Evolutionary conservation across 2,113 vertebrate genomes (phyloP), one percentile per base, ranked within the genome.

Genomic region (Gadus chalcogrammus): DNA sequence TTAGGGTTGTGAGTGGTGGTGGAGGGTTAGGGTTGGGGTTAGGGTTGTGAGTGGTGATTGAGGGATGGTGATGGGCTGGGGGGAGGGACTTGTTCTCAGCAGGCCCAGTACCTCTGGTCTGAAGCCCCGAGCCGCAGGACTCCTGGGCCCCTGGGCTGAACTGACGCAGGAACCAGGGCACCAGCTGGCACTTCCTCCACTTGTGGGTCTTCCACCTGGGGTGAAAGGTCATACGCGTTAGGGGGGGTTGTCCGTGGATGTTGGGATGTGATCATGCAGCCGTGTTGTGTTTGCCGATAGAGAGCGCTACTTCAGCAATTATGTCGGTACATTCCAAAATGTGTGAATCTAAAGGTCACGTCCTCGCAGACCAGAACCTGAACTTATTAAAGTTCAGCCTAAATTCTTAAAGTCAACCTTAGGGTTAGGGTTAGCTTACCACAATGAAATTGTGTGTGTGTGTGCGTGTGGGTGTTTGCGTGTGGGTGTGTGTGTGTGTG

Each of bases 201-300:
- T 98, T 99, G 88, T 99, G 97, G 0, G 94, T 95, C 86, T 98
- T 99, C 97, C 97, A 99, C 77, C 97, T 99, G 79, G 11, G 83
- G 42, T 28, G 38, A 48, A 9, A 48, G 42, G 42, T 48, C 42
- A 48, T 9, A 48, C 42, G 42, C 42, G 7, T 9, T 9, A 48
- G 42, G 42, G 42, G 42, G 42, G 12, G 9, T 42, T 11, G 5
- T 42, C 38, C 3, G 9, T 42, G 38, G 38, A 42, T 42, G 38
- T 42, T 28, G 69, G 7, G n/a, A 15, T 18, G 24, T 15, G 31
- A 64, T 17, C n/a, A 13, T 63, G 8, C 61, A 63, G 61, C 35
- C 22, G 35, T 24, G 22, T 24, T 24, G 22, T 24, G 22, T 24
- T 24, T 24, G 22, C 22, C 22, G 22, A 24, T 24, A 2, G 22